Percentiles rank a stretch among this genome's conserved stretches.
Conservation (phyloP, 2,797 vertebrate species). For the Aeoliscus strigatus region DNA sequence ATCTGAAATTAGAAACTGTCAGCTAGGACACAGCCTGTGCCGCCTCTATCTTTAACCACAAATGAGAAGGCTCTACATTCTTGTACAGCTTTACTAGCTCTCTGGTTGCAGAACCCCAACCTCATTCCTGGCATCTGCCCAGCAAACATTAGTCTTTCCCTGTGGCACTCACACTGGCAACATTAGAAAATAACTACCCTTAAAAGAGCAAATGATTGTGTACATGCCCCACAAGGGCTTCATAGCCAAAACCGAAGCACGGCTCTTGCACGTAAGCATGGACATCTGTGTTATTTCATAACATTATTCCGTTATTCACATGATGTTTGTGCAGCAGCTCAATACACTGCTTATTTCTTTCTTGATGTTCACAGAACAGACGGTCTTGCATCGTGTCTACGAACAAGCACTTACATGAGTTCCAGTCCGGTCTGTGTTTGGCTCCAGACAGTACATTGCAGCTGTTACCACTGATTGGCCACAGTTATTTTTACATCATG, state of each 20-base stretch:
- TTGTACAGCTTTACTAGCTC: conserved; percentile 82
- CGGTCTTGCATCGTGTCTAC: conserved; percentile 44
- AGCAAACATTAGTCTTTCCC: conserved; percentile 57
- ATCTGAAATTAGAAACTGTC: conserved; percentile 81
- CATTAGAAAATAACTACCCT: conserved; percentile 52
- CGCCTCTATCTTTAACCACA: conserved; percentile 97
- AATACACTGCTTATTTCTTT: conserved; percentile 30
- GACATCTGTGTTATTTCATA: conserved; percentile 16
- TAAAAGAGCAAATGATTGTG: conserved; percentile 48
- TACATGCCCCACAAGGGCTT: conserved; percentile 1
- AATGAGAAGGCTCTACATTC: conserved; percentile 93
- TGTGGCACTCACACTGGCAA: conserved; percentile 42
- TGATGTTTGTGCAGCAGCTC: conserved; percentile 31
- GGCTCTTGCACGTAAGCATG: conserved; percentile 24
- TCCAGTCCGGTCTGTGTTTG: conserved; percentile 43
- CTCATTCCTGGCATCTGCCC: conserved; percentile 57
- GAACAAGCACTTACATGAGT: conserved; percentile 56
- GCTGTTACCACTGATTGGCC: conserved; percentile 67
- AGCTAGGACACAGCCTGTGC: conserved; percentile 74
- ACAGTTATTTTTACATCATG: conserved; percentile 68
- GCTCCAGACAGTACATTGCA: conserved; percentile 51
- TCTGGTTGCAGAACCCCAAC: conserved; percentile 80
- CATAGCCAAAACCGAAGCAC: conserved; percentile 35
- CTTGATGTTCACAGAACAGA: conserved; percentile 23
- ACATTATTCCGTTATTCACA: conserved; percentile 46